These are phyloP conservation scores for Petrocephalus zakoni DNA, from an alignment of 2,113 vertebrate species.

Conservation along the genomic window DNA sequence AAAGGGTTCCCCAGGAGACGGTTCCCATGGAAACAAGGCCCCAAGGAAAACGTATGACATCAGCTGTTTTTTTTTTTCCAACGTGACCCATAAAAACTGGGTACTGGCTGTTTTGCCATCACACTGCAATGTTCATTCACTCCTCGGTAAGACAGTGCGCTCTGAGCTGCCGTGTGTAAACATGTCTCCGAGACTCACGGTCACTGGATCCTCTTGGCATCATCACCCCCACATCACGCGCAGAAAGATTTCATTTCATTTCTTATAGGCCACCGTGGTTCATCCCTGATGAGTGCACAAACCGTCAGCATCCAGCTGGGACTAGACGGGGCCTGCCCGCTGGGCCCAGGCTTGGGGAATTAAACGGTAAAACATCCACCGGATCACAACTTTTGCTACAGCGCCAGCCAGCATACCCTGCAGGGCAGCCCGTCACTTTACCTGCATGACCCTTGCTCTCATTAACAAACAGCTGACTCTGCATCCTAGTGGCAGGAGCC, in stretches of 20 bases:
- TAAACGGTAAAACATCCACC: not conserved
- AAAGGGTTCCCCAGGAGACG: not conserved
- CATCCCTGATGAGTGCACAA: not conserved
- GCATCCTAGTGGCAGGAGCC: not conserved
- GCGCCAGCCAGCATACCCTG: not conserved
- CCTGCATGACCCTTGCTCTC: not conserved
- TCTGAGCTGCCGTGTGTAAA: not conserved
- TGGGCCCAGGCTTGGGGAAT: not conserved
- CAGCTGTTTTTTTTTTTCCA: not conserved
- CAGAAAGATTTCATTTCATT: not conserved
- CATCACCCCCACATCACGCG: not conserved
- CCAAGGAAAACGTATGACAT: not conserved
- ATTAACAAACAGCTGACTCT: not conserved
- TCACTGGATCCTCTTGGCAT: not conserved
- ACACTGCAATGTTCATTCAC: not conserved
- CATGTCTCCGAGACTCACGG: not conserved
- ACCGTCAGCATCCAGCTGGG: not conserved
- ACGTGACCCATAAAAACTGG: not conserved
- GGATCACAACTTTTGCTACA: not conserved
- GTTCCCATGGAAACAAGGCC: not conserved
- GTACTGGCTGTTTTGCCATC: not conserved
- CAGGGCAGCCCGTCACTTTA: not conserved
- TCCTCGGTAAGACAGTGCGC: not conserved
- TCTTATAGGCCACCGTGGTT: not conserved
- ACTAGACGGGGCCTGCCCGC: not conserved